phyloP scores from a whole-genome alignment of 2,113 vertebrate genomes.

The Chionodraco myersi region DNA sequence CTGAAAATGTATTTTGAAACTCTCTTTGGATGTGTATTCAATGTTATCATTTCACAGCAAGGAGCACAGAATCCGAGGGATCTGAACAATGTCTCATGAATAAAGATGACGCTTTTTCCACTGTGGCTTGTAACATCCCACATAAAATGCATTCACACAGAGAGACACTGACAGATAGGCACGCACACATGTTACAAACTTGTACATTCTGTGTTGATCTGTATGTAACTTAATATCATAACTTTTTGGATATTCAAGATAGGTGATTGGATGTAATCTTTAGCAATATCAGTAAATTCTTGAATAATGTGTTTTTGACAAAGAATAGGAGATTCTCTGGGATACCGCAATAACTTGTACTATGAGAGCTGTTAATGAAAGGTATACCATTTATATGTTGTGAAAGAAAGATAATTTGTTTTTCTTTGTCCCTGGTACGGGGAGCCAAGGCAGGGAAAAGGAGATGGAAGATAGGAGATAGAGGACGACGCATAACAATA shows the following conservation, averaged over 20 bases:
- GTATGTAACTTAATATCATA: background rate
- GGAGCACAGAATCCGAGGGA: slow-evolving; percentile 15
- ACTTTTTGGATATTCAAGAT: background rate
- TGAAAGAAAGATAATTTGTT: slow-evolving; percentile 7
- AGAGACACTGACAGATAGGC: background rate
- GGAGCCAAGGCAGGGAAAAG: slow-evolving; percentile 2
- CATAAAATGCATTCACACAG: slow-evolving; percentile 12
- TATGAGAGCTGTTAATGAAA: background rate
- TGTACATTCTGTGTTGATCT: background rate
- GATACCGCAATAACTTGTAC: background rate
- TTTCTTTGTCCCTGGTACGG: slow-evolving; percentile 22
- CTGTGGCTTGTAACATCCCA: slow-evolving; percentile 31
- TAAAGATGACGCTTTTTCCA: slow-evolving; percentile 37
- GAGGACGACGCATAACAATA: slow-evolving; percentile 34
- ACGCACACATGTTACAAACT: slow-evolving; percentile 3
- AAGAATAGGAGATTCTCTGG: background rate
- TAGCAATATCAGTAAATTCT: background rate
- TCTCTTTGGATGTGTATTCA: background rate
- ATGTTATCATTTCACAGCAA: background rate
- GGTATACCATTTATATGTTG: background rate
- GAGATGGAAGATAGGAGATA: slow-evolving; percentile 34
- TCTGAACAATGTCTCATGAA: slow-evolving; percentile 59
- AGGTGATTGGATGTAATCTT: background rate
- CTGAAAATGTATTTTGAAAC: background rate
- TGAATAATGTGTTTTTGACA: slow-evolving; percentile 10